A percentile compares a stretch with the other conserved stretches of the same genome.
phyloP scores from a whole-genome alignment of 2,797 vertebrate genomes.

The Notolepis coatsorum region DNA sequence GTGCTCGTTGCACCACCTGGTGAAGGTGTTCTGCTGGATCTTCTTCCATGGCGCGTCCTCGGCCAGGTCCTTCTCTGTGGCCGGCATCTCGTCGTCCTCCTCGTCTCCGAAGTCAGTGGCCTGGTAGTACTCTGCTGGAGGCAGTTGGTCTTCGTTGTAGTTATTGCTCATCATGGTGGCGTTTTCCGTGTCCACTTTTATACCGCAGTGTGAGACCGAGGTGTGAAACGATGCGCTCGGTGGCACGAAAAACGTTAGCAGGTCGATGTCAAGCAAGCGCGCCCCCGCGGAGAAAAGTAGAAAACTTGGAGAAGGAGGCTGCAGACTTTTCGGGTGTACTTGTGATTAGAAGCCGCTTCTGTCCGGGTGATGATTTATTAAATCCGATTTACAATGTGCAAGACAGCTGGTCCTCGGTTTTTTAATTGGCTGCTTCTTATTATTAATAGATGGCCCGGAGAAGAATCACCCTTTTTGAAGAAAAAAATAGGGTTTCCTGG shows the following conservation, averaged over 20 bases:
- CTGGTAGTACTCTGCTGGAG: conserved; percentile 81
- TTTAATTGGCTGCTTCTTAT: conserved; percentile 75
- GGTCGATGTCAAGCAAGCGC: conserved; percentile 53
- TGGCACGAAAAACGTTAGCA: conserved; percentile 56
- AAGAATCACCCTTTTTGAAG: conserved; percentile 35
- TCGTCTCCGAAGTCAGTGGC: conserved; percentile 81
- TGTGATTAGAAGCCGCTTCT: conserved; percentile 66
- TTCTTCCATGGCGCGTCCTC: conserved; percentile 98
- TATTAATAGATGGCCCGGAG: conserved; percentile 51
- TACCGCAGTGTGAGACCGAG: conserved; percentile 59
- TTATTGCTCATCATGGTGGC: conserved; percentile 86
- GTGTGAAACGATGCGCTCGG: conserved; percentile 53
- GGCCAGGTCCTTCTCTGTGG: conserved; percentile 95
- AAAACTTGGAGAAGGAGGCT: conserved; percentile 48
- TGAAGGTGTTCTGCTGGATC: conserved; percentile 99
- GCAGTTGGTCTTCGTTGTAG: conserved; percentile 83
- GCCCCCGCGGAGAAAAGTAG: conserved; percentile 58
- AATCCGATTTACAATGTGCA: conserved; percentile 68
- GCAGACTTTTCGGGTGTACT: conserved; percentile 64
- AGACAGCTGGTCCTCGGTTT: conserved; percentile 49
- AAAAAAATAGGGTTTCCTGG: conserved; percentile 30
- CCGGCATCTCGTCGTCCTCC: conserved; percentile 92
- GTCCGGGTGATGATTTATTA: conserved; percentile 71
- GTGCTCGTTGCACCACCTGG: conserved; percentile 97
- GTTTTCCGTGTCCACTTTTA: conserved; percentile 66